Percentiles rank a stretch among this genome's conserved stretches.
Conservation (phyloP, 2,888 invertebrate species). For the Beris morrisii region DNA sequence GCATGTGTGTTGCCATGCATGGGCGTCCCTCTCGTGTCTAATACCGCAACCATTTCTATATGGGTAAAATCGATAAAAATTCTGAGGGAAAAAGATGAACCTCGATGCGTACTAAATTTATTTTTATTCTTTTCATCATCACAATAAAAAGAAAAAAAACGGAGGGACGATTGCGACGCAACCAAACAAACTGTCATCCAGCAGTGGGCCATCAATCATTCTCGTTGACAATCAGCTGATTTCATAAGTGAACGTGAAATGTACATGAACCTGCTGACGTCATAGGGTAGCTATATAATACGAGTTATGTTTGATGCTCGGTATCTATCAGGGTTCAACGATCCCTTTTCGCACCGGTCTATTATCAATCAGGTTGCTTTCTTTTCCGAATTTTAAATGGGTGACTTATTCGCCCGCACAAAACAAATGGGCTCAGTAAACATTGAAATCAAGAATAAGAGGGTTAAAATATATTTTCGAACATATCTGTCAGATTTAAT, state of each 20-base stretch:
- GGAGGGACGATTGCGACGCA: background rate
- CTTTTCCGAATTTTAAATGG: too few species aligned
- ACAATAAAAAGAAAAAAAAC: background rate
- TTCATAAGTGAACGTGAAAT: constrained; percentile 19
- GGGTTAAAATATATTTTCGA: constrained; percentile 23
- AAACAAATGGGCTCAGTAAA: constrained; percentile 1
- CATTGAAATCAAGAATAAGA: constrained; percentile 3
- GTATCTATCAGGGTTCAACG: constrained; percentile 10
- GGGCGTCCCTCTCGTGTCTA: too few species aligned
- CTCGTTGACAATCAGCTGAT: constrained; percentile 38
- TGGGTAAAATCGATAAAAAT: constrained; percentile 9
- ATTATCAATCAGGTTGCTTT: background rate
- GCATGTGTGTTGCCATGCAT: too few species aligned
- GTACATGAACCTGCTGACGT: constrained; percentile 3
- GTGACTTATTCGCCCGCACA: background rate
- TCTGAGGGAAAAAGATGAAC: constrained; percentile 2
- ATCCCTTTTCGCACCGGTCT: constrained; percentile 14
- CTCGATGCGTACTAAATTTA: constrained; percentile 11
- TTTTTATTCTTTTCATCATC: constrained; percentile 14
- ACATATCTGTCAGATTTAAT: constrained; percentile 36
- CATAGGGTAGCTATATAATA: background rate
- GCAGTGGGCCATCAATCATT: constrained; percentile 35
- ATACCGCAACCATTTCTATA: background rate
- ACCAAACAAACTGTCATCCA: constrained; percentile 9
- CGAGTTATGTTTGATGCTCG: background rate